phyloP scores from a whole-genome alignment of 2,113 vertebrate genomes.

The Furnarius figulus region DNA sequence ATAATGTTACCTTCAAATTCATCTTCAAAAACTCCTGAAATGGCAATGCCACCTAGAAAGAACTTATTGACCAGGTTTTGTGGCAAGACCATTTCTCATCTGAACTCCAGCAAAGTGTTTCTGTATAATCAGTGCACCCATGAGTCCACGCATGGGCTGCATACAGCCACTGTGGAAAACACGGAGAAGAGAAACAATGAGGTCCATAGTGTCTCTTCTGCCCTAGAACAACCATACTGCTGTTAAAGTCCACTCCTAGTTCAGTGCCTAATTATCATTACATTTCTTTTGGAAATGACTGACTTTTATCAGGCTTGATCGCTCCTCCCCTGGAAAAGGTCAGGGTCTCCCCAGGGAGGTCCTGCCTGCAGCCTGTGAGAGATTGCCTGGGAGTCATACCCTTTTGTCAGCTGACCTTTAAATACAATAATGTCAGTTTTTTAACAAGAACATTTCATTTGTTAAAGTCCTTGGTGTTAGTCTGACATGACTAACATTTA shows the following conservation, averaged over 20 bases:
- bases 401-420: conserved; percentile 68
- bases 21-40: background rate
- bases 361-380: background rate
- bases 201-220: accelerated
- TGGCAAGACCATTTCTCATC: background rate
- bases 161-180: background rate
- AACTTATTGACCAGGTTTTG: background rate
- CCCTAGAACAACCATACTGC: background rate
- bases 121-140: too few species aligned
- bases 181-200: background rate
- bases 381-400: conserved; percentile 21
- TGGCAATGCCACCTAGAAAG: background rate
- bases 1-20: background rate
- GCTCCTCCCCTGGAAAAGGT: conserved; percentile 60
- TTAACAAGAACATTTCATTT: conserved; percentile 59
- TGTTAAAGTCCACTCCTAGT: conserved; percentile 28
- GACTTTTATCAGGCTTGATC: conserved; percentile 57
- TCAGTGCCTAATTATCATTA: conserved; percentile 32
- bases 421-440: conserved; percentile 53
- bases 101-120: background rate
- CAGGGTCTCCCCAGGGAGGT: conserved; percentile 2
- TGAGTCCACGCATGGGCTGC: background rate
- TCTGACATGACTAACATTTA: conserved; percentile 50
- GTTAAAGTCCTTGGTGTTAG: conserved; percentile 36
- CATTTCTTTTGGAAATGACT: conserved; percentile 19